Evolutionary conservation across 2,113 vertebrate genomes (phyloP).

Genomic region (Mormyrus iriodes): DNA sequence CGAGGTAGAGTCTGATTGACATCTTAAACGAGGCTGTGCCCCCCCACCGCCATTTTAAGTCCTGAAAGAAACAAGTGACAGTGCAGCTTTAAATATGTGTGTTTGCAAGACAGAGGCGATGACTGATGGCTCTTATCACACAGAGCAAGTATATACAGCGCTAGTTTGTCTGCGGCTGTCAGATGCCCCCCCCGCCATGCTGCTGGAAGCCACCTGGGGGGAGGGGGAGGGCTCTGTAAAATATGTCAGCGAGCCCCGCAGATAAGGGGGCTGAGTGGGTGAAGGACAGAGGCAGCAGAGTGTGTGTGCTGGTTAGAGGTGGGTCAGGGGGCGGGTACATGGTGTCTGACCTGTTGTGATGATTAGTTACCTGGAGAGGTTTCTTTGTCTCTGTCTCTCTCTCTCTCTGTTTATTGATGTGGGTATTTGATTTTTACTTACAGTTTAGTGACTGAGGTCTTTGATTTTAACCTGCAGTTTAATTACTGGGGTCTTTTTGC

Average conservation of each 20-base stretch:
- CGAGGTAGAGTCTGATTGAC: background rate
- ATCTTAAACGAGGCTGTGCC: background rate
- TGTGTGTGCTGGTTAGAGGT: background rate
- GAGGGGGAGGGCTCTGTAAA: background rate
- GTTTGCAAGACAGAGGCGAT: constrained; percentile 6
- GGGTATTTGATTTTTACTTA: background rate
- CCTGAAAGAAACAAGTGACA: background rate
- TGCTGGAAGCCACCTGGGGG: background rate
- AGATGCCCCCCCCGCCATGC: constrained; percentile 11
- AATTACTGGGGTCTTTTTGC: background rate
- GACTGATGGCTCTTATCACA: constrained; percentile 19
- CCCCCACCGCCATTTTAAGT: background rate
- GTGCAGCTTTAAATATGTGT: background rate
- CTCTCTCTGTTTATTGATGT: background rate
- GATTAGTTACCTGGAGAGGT: background rate
- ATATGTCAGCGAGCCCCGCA: background rate
- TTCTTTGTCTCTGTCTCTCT: background rate
- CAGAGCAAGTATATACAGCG: background rate
- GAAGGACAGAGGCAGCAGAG: background rate
- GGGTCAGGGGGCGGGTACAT: background rate
- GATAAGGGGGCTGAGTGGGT: constrained; percentile 14
- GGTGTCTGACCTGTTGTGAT: background rate
- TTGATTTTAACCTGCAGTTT: no score
- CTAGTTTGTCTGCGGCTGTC: constrained; percentile 28
- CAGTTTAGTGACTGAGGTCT: no score